phyloP scores from a whole-genome alignment of 2,797 vertebrate species.

The Gymnothorax reevesii region DNA sequence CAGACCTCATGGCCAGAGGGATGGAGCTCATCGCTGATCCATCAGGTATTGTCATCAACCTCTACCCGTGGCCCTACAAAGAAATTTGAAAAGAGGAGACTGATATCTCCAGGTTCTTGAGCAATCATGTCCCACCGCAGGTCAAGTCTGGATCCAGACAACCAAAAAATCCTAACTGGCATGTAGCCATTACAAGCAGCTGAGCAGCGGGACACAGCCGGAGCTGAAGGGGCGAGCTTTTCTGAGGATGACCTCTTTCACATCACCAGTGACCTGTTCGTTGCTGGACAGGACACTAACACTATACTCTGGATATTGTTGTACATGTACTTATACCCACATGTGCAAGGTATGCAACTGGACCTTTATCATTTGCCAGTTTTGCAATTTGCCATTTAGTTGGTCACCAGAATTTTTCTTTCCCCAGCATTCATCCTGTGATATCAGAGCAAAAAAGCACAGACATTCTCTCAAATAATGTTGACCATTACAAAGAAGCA shows the following conservation, averaged over 20 bases:
- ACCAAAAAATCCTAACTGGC: constrained; percentile 89
- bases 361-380: background rate
- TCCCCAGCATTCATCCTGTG: background rate
- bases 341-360: constrained; percentile 82
- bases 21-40: constrained; percentile 83
- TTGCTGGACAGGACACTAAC: constrained; percentile 96
- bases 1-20: constrained; percentile 81
- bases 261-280: constrained; percentile 91
- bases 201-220: constrained; percentile 53
- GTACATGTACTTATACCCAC: constrained; percentile 84
- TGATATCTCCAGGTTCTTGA: constrained; percentile 84
- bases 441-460: background rate
- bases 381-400: background rate
- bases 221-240: constrained; percentile 78
- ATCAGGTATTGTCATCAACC: constrained; percentile 82
- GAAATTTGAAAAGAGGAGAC: constrained; percentile 82
- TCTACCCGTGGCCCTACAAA: constrained; percentile 83
- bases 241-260: constrained; percentile 92
- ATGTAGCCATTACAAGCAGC: constrained; percentile 87
- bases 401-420: background rate
- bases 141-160: constrained; percentile 74
- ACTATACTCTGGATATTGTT: constrained; percentile 90
- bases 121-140: constrained; percentile 82
- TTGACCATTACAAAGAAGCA: background rate
- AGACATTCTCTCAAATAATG: background rate